A percentile compares a stretch with the other conserved stretches of the same genome.
Evolutionary conservation across 2,888 invertebrate species (phyloP).

Genomic region (Pollenia amentaria): DNA sequence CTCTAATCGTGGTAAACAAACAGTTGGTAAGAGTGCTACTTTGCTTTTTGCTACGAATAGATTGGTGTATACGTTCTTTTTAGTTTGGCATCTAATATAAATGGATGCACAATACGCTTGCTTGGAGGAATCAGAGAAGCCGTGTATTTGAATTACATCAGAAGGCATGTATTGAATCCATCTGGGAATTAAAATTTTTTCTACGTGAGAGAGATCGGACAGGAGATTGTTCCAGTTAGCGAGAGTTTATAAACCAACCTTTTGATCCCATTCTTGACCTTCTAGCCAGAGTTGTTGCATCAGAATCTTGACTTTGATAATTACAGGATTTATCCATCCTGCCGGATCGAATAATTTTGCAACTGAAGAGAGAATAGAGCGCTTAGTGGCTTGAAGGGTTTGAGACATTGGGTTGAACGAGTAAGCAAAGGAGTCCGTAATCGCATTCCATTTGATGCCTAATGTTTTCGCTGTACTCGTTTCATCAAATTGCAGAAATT

Average conservation of each 20-base stretch:
- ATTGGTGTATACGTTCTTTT: background rate
- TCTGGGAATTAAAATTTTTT: too few relatives aligned
- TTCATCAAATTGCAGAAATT: slow-evolving; percentile 27
- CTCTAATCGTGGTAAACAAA: background rate
- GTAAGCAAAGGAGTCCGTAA: background rate
- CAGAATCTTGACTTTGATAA: slow-evolving; percentile 2
- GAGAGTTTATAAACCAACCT: too few relatives aligned
- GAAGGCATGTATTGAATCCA: too few relatives aligned
- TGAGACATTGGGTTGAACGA: background rate
- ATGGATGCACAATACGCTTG: background rate
- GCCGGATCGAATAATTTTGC: background rate
- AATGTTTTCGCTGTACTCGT: slow-evolving; percentile 38
- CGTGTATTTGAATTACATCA: background rate
- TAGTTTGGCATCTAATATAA: background rate
- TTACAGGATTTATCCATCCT: background rate
- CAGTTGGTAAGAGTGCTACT: background rate
- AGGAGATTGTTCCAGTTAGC: too few relatives aligned
- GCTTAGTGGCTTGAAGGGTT: background rate
- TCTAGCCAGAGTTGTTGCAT: slow-evolving; percentile 4
- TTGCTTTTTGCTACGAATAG: background rate
- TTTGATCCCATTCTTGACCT: slow-evolving; percentile 1
- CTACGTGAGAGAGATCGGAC: too few relatives aligned
- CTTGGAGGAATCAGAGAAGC: background rate
- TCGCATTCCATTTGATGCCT: slow-evolving; percentile 9
- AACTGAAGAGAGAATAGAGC: background rate